Evolutionary conservation across 2,888 invertebrate genomes (phyloP), one percentile per base, ranked within the genome.

Genomic region (Slavum lentiscoides): DNA sequence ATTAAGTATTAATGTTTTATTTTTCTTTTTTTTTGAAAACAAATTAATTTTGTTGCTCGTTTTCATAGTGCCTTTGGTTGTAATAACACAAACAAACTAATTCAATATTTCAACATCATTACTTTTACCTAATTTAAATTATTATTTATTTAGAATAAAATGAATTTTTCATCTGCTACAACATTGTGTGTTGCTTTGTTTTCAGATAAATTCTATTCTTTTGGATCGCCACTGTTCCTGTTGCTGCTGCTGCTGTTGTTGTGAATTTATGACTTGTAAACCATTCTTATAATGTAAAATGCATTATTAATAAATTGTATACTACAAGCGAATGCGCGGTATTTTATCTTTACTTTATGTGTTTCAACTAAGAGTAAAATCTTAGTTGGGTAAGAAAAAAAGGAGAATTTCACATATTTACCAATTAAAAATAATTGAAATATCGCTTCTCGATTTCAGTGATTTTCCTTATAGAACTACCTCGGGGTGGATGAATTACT

Each of bases 281-380:
- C 67, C 19, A 58, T 67, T 59, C 11, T 58, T 67, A 58, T 64
- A 74, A 64, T 64, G 74, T 74, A 23, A 43, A 75, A 75, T 75
- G 67, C 58, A 58, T 67, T 75, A 67, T 67, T 59, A 75, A 75
- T 75, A 75, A 75, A 75, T 17, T 5, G 58, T 67, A 67, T 43
- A 5, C 58, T 23, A 67, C 13, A 58, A 67, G 59, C 19, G 59
- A 58, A 43, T 15, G 0, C 7, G 17, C 43, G 11, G 21, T 21
- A 39, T 74, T 64, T 30, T 30, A 30, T 30, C 30, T 37, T 53
- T 75, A 58, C 66, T 74, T 66, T 66, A 17, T 66, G 8, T 23
- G 17, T 62, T 39, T 0, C 37, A 64, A 53, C n/a, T 43, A 43
- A 49, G 13, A 62, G 64, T 30, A 64, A 37, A 64, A 49, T 19